Percentiles rank a stretch among this genome's conserved stretches.
Conservation (phyloP, 2,113 vertebrate species). For the Pycnonotus jocosus region DNA sequence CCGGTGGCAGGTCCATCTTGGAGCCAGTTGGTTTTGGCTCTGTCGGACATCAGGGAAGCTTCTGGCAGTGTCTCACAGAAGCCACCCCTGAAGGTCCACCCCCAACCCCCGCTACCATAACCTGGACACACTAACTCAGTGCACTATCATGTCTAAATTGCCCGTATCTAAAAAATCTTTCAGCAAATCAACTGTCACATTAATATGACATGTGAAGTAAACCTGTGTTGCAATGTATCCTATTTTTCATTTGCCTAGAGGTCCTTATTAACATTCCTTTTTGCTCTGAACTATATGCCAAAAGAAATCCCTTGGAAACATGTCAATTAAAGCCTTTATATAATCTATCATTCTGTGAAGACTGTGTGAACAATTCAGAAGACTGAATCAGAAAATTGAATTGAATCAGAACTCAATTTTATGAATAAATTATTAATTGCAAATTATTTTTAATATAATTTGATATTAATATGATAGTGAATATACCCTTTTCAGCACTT, state of each 20-base stretch:
- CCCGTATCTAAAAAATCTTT: background rate
- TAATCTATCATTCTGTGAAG: background rate
- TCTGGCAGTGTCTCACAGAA: background rate
- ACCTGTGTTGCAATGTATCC: background rate
- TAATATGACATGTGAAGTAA: background rate
- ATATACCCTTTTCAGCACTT: background rate
- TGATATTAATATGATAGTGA: background rate
- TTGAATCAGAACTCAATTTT: background rate
- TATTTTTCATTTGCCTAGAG: background rate
- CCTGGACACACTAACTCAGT: background rate
- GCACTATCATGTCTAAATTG: background rate
- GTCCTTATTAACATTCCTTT: background rate
- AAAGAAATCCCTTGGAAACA: background rate
- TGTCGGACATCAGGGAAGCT: accelerated
- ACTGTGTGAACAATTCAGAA: background rate
- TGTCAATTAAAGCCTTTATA: background rate
- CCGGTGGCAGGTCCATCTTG: background rate
- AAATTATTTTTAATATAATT: background rate
- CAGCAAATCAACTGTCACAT: background rate
- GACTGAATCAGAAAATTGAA: too few species aligned
- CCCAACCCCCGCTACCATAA: accelerated
- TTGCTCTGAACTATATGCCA: background rate
- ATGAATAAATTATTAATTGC: background rate
- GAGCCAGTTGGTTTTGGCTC: background rate
- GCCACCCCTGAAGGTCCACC: too few species aligned